Evolutionary conservation across 1,140 invertebrate species (phyloP), one percentile per base, ranked within the genome.

Genomic region (Hylyphantes graminicola): DNA sequence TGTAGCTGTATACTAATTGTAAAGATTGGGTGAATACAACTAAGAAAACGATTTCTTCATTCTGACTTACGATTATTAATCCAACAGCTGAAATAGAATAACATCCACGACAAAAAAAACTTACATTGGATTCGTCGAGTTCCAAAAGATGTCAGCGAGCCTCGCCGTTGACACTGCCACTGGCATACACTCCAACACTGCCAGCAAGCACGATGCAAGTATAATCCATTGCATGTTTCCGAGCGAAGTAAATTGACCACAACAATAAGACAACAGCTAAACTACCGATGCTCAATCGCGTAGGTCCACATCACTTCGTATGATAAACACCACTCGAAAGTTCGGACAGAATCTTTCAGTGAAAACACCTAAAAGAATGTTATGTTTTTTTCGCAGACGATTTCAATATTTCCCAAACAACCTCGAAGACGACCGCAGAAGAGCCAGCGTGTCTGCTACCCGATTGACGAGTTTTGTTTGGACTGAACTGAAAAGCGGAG

Each of bases 81-180:
- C 35, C 35, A 35, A 35, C 35, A 35, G 35, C 35, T 35, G 35
- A 35, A 35, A 35, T 35, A 35, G 5, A 35, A 35, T 35, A 35
- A 35, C 2, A 35, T 35, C 35, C 35, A 35, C n/a, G n/a, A n/a
- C 35, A 35, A 65, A 15, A 35, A 15, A 19, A 8, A 89, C 89
- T 90, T 88, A 90, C 89, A 90, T 89, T 89, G 91, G 91, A 90
- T 92, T 92, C 85, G 91, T 91, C 74, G 91, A 90, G 89, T 92
- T 92, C 92, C 92, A 92, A 87, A 92, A 92, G 86, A 92, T 92
- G 89, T 92, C 91, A 86, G 91, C 91, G 78, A 92, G 88, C 79
- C 89, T 89, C 80, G 72, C 48, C 10, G 70, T 55, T 12, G 80
- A 74, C 67, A 72, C 78, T 11, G 57, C 57, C 57, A 57, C 70